Conservation (phyloP, 2,888 invertebrate genomes). For the Drosophila quasianomalipes region DNA sequence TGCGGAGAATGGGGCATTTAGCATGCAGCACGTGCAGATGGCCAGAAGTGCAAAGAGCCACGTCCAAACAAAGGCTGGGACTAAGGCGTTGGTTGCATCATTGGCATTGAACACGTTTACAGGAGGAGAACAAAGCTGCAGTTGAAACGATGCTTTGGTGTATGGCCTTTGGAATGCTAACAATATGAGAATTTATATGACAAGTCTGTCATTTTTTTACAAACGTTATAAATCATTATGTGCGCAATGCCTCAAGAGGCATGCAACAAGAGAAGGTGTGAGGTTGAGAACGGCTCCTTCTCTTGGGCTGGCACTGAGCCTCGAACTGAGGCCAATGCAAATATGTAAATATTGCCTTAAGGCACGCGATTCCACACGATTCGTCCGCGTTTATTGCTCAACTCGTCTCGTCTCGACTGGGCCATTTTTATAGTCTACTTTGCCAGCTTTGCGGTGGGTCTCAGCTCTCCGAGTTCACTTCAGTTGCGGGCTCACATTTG, state of each 20-base stretch:
- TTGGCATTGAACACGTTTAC: constrained; percentile 48
- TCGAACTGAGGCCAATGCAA: constrained; percentile 41
- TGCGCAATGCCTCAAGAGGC: constrained; percentile 42
- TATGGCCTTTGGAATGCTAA: constrained; percentile 59
- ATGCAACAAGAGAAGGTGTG: constrained; percentile 51
- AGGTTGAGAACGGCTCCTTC: constrained; percentile 42
- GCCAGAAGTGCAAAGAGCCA: constrained; percentile 27
- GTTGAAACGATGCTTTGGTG: constrained; percentile 32
- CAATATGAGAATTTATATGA: constrained; percentile 81
- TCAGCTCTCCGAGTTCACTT: constrained; percentile 9
- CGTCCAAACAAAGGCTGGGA: constrained; percentile 45
- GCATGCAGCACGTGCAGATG: constrained; percentile 50
- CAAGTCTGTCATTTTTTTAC: constrained; percentile 82
- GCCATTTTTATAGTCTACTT: constrained; percentile 61
- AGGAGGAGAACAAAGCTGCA: constrained; percentile 30
- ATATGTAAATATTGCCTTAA: constrained; percentile 73
- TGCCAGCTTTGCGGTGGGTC: constrained; percentile 71
- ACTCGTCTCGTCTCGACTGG: constrained; percentile 51
- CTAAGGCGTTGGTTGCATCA: constrained; percentile 50
- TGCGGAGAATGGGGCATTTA: constrained; percentile 23
- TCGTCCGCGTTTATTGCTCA: constrained; percentile 45
- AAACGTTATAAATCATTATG: constrained; percentile 77
- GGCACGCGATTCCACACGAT: constrained; percentile 71
- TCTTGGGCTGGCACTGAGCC: constrained; percentile 3
- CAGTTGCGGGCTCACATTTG: constrained; percentile 16